These are phyloP conservation scores for Manduca sexta DNA, from an alignment of 1,140 invertebrate genomes.

Conservation along the genomic window DNA sequence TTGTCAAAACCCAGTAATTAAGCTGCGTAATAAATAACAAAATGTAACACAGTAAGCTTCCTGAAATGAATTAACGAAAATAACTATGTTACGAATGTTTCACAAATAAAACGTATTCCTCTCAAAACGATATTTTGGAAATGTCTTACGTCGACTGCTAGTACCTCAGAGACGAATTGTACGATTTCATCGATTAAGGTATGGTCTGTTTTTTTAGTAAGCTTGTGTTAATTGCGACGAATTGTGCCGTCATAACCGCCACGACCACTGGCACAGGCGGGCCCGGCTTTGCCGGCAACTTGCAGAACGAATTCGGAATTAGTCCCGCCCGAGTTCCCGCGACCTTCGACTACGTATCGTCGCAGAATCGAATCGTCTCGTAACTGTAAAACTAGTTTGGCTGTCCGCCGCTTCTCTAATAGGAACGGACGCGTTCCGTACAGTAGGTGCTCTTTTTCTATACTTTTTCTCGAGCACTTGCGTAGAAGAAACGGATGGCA, in stretches of 20 bases:
- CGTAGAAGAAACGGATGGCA: slow-evolving; percentile 13
- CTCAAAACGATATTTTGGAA: too few species aligned
- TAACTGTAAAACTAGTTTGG: slow-evolving; percentile 69
- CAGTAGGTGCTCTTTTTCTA: slow-evolving; percentile 45
- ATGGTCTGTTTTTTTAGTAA: background rate
- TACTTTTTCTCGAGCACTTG: slow-evolving; percentile 49
- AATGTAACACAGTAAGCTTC: too few species aligned
- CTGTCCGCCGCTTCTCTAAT: slow-evolving; percentile 55
- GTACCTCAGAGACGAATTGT: too few species aligned
- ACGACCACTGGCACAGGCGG: slow-evolving; percentile 5
- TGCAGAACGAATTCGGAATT: slow-evolving; percentile 51
- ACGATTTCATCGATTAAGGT: too few species aligned
- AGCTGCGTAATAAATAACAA: too few species aligned
- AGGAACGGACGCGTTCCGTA: slow-evolving; percentile 49
- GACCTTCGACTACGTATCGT: slow-evolving; percentile 59
- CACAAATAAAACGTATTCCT: too few species aligned
- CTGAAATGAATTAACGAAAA: too few species aligned
- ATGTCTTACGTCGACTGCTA: too few species aligned
- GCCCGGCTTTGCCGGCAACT: slow-evolving; percentile 19
- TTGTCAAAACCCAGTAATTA: too few species aligned
- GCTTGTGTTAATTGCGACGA: slow-evolving; percentile 10
- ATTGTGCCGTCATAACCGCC: slow-evolving; percentile 1
- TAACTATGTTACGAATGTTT: too few species aligned
- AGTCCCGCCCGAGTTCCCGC: slow-evolving; percentile 51
- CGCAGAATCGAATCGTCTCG: slow-evolving; percentile 52